Evolutionary conservation across 2,113 vertebrate species (phyloP).

Genomic region (Eira barbara): DNA sequence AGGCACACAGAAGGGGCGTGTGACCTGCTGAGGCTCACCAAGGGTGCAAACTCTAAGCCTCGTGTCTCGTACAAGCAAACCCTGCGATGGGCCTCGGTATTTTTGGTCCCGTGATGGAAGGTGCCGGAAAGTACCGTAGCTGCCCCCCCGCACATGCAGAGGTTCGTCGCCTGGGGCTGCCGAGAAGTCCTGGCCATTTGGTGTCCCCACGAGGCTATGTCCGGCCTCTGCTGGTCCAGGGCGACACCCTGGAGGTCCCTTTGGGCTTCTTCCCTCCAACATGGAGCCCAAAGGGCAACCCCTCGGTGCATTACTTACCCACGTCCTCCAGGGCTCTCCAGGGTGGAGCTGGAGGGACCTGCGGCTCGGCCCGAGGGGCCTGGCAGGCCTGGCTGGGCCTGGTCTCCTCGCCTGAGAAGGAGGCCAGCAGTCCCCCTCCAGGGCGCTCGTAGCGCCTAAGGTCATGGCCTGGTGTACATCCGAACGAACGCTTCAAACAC

Average conservation of each 20-base stretch:
- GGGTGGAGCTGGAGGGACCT: rapidly evolving
- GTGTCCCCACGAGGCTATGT: rapidly evolving
- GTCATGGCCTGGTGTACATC: rapidly evolving
- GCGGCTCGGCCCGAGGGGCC: neutral
- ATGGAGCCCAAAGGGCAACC: neutral
- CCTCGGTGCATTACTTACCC: too few relatives aligned
- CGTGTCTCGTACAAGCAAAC: rapidly evolving
- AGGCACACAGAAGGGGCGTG: rapidly evolving
- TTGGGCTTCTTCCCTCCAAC: neutral
- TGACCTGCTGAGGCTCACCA: rapidly evolving
- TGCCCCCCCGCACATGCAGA: neutral
- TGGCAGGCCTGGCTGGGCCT: neutral
- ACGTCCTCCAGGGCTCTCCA: rapidly evolving
- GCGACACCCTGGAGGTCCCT: rapidly evolving
- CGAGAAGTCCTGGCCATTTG: rapidly evolving
- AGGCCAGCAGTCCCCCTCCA: rapidly evolving
- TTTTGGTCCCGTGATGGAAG: rapidly evolving
- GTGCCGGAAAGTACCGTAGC: rapidly evolving
- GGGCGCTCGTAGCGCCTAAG: rapidly evolving
- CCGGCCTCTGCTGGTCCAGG: rapidly evolving
- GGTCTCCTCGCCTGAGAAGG: neutral
- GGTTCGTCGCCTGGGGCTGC: too few relatives aligned
- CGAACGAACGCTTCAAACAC: rapidly evolving
- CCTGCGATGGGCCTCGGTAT: rapidly evolving
- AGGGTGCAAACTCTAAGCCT: neutral